Percentiles rank a stretch among this genome's conserved stretches.
phyloP scores from a whole-genome alignment of 1,140 invertebrate genomes.

The Sesamia nonagrioides region DNA sequence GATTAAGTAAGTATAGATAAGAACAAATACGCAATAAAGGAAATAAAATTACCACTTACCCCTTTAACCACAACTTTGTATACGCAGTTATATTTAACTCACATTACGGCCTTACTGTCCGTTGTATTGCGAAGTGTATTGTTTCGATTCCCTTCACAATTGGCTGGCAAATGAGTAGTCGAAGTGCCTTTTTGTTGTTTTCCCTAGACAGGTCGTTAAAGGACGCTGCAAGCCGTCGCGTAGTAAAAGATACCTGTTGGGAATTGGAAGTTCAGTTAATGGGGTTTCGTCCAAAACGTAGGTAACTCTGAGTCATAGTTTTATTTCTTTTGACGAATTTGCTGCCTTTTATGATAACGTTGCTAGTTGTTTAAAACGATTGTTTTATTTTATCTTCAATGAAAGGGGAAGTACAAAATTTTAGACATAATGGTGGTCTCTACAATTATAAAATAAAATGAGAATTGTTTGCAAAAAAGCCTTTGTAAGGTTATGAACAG shows the following conservation, averaged over 20 bases:
- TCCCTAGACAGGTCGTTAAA: slow-evolving; percentile 37
- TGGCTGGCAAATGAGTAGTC: slow-evolving; percentile 27
- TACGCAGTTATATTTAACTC: neutral
- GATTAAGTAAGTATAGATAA: no score
- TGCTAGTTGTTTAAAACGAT: neutral
- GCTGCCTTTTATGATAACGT: neutral
- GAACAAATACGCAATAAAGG: no score
- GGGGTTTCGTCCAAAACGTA: slow-evolving; percentile 13
- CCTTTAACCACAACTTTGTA: no score
- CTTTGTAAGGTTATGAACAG: no score
- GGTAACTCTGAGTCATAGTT: slow-evolving; percentile 7
- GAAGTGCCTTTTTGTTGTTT: slow-evolving; percentile 40
- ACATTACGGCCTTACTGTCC: slow-evolving; percentile 1
- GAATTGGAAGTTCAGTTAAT: slow-evolving; percentile 28
- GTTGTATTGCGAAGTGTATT: slow-evolving; percentile 21
- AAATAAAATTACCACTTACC: no score
- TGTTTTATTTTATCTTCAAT: slow-evolving; percentile 5
- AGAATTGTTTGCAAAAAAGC: neutral
- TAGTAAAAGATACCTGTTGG: neutral
- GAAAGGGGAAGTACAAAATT: neutral
- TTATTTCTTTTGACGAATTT: slow-evolving; percentile 19
- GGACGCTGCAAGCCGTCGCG: neutral
- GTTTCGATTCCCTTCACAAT: slow-evolving; percentile 25
- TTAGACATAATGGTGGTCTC: neutral
- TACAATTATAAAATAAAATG: neutral